Base-by-base conservation (phyloP, 1,140 invertebrate genomes). In the Sinella curviseta region DNA sequence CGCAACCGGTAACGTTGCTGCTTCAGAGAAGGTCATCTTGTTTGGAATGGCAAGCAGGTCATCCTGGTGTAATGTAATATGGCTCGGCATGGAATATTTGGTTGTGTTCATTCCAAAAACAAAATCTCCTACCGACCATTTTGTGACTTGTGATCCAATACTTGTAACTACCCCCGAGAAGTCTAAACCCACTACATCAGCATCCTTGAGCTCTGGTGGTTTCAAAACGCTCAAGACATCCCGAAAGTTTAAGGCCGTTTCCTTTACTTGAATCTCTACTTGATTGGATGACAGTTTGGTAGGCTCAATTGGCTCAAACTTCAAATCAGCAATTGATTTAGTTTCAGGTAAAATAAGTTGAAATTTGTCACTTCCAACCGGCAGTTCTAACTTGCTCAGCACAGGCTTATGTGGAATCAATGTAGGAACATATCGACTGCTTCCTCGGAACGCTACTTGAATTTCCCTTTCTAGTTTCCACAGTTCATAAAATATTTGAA, bases 171-270 rank as follows among this genome's bases (percentile, higher is more conserved):
- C 28, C 28, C 74, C 74, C 3, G 74, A 12, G 26, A 75, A 75
- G 74, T 75, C 74, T 2, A 54, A 4, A n/a, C 74, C 74, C 16
- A 75, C 74, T 24, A n/a, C 17, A 30, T 75, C 24, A 2, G 28
- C 2, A 48, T 75, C 33, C 16, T 54, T 20, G 24, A 75, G 39
- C 8, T 36, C 74, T 3, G 74, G 4, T 16, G 74, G 74, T 24
- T 75, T 75, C 33, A 75, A 12, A 2, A 75, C 28, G 26, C 24
- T 75, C 1, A 75, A 48, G 1, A 75, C 16, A 30, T 75, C 74
- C 39, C 28, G 35, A 54, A 75, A 75, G 31, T 75, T 75, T 3
- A 75, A 26, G 2, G 35, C 74, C 3, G 74, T 39, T 24, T 12
- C 34, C 16, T 75, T 36, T 2, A 75, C 26, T 28, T 54, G 74